A percentile compares a stretch with the other conserved stretches of the same genome.
These are phyloP conservation scores for Hymenopus coronatus DNA, from an alignment of 2,888 invertebrate species.

Conservation along the genomic window DNA sequence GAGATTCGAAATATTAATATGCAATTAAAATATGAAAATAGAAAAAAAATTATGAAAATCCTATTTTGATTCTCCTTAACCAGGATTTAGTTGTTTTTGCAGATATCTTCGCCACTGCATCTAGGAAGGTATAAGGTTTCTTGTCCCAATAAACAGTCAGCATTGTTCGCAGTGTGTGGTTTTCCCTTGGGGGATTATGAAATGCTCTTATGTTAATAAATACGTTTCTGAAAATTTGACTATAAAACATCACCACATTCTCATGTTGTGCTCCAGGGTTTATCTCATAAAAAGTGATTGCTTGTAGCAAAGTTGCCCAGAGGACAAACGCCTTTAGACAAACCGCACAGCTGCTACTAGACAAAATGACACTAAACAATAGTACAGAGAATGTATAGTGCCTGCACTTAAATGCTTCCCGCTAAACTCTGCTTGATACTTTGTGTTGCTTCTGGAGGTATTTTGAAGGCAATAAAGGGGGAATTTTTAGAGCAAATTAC, in stretches of 20 bases:
- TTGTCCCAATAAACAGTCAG: too few relatives aligned
- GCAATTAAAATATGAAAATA: too few relatives aligned
- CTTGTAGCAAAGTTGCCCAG: neutral
- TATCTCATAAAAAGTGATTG: neutral
- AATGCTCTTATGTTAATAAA: neutral
- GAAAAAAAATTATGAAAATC: too few relatives aligned
- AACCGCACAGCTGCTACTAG: neutral
- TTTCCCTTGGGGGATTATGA: neutral
- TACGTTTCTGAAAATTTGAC: neutral
- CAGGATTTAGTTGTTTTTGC: too few relatives aligned
- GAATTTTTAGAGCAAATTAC: neutral
- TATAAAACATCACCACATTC: neutral
- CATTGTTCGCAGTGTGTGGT: neutral
- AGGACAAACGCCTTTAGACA: neutral
- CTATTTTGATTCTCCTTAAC: too few relatives aligned
- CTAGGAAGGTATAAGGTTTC: too few relatives aligned
- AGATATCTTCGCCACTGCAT: too few relatives aligned
- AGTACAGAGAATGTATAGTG: neutral
- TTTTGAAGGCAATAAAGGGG: neutral
- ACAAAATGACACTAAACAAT: neutral
- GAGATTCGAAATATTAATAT: too few relatives aligned
- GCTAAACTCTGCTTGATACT: neutral
- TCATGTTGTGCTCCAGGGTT: neutral
- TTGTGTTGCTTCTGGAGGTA: neutral
- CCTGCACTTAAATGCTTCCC: neutral